These are phyloP conservation scores for Leptocoma aspasia DNA, from an alignment of 2,113 vertebrate genomes.

Conservation along the genomic window DNA sequence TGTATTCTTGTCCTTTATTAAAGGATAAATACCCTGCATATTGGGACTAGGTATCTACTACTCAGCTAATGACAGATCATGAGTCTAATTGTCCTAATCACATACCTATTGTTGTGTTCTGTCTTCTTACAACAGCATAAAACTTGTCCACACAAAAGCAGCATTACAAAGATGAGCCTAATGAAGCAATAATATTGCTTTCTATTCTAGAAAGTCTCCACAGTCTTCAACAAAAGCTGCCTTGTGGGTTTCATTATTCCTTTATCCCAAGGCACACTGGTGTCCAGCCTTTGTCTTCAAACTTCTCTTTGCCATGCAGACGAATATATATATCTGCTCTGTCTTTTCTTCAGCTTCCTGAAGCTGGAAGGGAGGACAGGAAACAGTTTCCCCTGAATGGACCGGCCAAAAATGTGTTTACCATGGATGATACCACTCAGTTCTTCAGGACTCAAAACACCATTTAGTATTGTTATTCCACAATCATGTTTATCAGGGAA, in stretches of 20 bases:
- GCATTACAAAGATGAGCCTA: not conserved
- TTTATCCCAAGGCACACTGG: not conserved
- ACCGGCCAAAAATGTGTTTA: not conserved
- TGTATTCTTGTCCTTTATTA: not conserved
- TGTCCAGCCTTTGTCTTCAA: not conserved
- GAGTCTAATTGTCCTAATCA: not conserved
- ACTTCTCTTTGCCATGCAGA: not conserved
- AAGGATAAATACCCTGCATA: not conserved
- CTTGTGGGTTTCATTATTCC: not conserved
- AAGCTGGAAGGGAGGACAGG: not conserved
- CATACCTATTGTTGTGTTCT: not conserved
- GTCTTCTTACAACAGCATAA: not conserved
- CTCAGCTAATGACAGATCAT: not conserved
- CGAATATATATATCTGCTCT: not conserved
- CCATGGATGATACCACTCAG: not conserved
- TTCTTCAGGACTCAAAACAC: not conserved
- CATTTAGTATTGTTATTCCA: not conserved
- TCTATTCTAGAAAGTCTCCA: not conserved
- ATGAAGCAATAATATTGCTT: fast-evolving
- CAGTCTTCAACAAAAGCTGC: not conserved
- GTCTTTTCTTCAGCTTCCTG: not conserved
- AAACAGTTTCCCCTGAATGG: not conserved
- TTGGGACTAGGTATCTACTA: not conserved
- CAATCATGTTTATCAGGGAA: not conserved
- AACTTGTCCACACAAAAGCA: not conserved